Conservation (phyloP, 1,140 invertebrate genomes). For the Temnothorax longispinosus region DNA sequence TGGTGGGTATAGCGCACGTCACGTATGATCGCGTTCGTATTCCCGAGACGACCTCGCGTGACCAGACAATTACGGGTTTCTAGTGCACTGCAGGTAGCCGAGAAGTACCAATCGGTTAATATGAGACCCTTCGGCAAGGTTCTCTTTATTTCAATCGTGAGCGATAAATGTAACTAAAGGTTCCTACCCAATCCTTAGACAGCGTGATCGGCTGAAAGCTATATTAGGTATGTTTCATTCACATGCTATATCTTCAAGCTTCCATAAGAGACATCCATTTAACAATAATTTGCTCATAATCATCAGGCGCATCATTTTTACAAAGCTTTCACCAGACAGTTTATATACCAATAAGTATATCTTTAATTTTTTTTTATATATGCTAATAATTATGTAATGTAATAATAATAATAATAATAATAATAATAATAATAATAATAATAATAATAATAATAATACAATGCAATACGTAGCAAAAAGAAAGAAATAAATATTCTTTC, state of each 20-base stretch:
- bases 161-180: constrained; percentile 49
- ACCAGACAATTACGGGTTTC: constrained; percentile 74
- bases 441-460: not conserved
- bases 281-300: not conserved
- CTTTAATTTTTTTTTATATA: not conserved
- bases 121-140: constrained; percentile 54
- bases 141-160: constrained; percentile 53
- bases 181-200: constrained; percentile 40
- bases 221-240: constrained; percentile 2
- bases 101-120: constrained; percentile 70
- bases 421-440: not conserved
- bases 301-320: not conserved
- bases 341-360: not conserved
- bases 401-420: not conserved
- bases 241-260: not conserved
- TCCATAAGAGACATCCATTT: constrained; percentile 7
- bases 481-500: not conserved
- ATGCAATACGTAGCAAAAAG: not conserved
- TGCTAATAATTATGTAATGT: not conserved
- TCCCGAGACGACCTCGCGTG: constrained; percentile 74
- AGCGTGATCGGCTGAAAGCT: not conserved
- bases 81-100: constrained; percentile 59
- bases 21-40: constrained; percentile 75
- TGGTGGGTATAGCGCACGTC: constrained; percentile 69
- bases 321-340: not conserved